Base-by-base conservation (phyloP, 2,888 invertebrate species). In the Himalopsyche tibetana region DNA sequence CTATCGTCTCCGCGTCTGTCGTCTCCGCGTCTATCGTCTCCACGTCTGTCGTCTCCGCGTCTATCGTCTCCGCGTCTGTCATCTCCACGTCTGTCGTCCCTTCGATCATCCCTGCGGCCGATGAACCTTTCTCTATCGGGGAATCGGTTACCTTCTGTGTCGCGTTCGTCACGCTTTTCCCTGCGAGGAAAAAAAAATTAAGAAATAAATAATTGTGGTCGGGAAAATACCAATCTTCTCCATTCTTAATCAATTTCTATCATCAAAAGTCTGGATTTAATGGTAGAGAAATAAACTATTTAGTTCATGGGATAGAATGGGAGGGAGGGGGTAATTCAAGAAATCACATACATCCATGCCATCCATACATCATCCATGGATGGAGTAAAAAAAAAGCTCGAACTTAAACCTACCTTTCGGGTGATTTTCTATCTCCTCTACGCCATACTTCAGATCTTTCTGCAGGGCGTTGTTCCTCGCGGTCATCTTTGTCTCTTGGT, bases 131-230 rank as follows among this genome's bases (percentile, higher is more conserved):
- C 85, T 40, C 88, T 85, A 82, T 88, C 89, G 84, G 85, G 86
- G 6, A 86, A 87, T 55, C 90, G 89, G 82, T 89, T 87, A 4
- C 80, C 86, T 79, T 84, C 87, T 40, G 42, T 89, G 87, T 89
- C 89, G 84, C 83, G 89, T 88, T 88, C 89, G 83, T 90, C 91
- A 82, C 79, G 89, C 85, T 79, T 82, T 55, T 86, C 82, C 56
- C 84, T 86, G 80, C n/a, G 84, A 51, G 15, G 15, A 51, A 51
- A 51, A 1, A 51, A 15, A 15, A 15, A 45, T 45, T 11, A 45
- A 9, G 45, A 45, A 8, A 45, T 45, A 11, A 5, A 8, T 45
- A 45, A 11, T 45, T 9, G 11, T 45, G 40, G 40, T 5, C 40
- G 40, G 40, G 40, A 1, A 40, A 5, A 40, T 40, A 0, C 5